Conservation (phyloP, 2,888 invertebrate species). For the Tinea semifulvella region DNA sequence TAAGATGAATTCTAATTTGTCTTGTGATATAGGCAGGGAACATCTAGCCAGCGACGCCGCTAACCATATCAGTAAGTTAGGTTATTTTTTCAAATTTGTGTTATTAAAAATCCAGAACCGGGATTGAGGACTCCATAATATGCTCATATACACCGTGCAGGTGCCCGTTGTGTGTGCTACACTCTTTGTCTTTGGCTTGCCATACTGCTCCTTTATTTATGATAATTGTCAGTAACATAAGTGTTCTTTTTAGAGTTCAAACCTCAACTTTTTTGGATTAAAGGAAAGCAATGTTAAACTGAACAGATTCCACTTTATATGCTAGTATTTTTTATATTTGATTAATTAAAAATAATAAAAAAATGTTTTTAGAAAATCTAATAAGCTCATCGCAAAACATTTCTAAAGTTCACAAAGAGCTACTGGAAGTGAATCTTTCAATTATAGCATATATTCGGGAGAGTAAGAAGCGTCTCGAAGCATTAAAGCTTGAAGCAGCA, state of each 20-base stretch:
- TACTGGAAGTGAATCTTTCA: conserved; percentile 57
- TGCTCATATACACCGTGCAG: no score
- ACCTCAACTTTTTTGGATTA: no score
- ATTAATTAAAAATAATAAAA: no score
- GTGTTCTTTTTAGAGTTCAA: no score
- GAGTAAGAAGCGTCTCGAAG: conserved; percentile 41
- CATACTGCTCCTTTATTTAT: no score
- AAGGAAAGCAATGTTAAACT: no score
- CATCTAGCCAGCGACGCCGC: conserved; percentile 44
- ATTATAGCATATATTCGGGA: conserved; percentile 52
- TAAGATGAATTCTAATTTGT: conserved; percentile 59
- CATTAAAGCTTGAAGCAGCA: conserved; percentile 38
- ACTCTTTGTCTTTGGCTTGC: no score
- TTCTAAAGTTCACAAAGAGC: conserved; percentile 39
- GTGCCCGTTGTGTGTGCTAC: no score
- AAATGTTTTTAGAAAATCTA: conserved; percentile 56
- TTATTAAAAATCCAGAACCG: not conserved
- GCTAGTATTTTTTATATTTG: no score
- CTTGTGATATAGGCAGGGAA: conserved; percentile 47
- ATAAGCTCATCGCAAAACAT: conserved; percentile 41
- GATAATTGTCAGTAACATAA: no score
- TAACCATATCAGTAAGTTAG: conserved; percentile 51
- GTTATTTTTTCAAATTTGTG: conserved; percentile 12
- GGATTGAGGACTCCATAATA: no score
- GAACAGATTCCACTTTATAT: no score